Base-by-base conservation (phyloP, 2,888 invertebrate genomes). In the Drosophila gaucha region DNA sequence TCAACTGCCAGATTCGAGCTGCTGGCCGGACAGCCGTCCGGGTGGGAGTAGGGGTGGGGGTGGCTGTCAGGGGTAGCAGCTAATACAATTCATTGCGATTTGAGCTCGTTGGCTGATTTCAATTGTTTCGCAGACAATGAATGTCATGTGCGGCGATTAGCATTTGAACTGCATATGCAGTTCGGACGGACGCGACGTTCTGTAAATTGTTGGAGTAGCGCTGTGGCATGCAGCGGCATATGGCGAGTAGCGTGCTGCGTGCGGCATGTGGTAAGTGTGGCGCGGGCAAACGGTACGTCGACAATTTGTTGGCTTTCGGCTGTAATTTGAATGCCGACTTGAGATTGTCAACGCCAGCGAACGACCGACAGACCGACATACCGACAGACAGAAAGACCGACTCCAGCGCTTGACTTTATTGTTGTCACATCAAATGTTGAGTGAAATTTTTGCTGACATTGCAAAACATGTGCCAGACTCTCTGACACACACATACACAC, bases 51-150 rank as follows among this genome's bases (percentile, higher is more conserved):
- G 10, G 10, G 10, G 16, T 30, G 31, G 9, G 46, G 36, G 2
- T 0, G 12, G 36, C 1, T 4, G 28, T 28, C n/a, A n/a, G n/a
- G n/a, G n/a, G 28, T 3, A 56, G 47, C 80, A 67, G 66, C 59
- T 83, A 77, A 83, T 86, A 62, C 77, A 71, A 84, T 86, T 80
- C 80, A 86, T 74, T 71, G 74, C 66, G 68, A 74, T 68, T 77
- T 80, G 47, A 73, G 75, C 70, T 67, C 67, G 79, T 84, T 71
- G 62, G 67, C 63, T 78, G 69, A 85, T 82, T 78, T 68, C 73
- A 85, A 79, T 80, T 79, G 85, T 88, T 80, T 80, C 74, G 52
- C 80, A 80, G 78, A 87, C 88, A 88, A 88, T 87, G 78, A 87
- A 77, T 73, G 87, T 84, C 88, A 80, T 86, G 79, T 59, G 75